These are phyloP conservation scores for Lates japonicus DNA, from an alignment of 2,797 vertebrate genomes.

Conservation along the genomic window DNA sequence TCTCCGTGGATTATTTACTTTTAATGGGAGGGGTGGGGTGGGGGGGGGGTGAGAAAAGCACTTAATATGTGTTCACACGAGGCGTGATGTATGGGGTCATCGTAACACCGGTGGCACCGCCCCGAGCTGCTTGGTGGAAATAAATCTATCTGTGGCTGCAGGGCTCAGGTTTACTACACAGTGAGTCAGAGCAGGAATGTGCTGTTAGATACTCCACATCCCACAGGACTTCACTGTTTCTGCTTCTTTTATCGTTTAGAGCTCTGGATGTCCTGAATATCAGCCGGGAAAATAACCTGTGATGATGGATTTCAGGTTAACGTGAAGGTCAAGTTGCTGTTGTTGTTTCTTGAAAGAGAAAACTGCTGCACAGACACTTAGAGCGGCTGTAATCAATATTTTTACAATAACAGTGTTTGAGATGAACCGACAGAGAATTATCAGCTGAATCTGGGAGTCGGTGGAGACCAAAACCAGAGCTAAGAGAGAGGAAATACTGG, in stretches of 20 bases:
- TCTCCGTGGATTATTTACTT: constrained; percentile 86
- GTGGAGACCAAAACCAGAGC: too few relatives aligned
- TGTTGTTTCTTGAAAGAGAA: background rate
- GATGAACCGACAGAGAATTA: too few relatives aligned
- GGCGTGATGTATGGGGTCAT: constrained; percentile 86
- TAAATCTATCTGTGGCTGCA: constrained; percentile 77
- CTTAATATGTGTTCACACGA: constrained; percentile 87
- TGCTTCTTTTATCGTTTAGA: constrained; percentile 6
- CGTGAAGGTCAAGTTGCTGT: background rate
- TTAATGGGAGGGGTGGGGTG: constrained; percentile 81
- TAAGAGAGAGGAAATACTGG: too few relatives aligned
- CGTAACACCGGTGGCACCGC: constrained; percentile 67
- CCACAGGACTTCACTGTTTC: constrained; percentile 2
- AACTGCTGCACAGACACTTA: too few relatives aligned
- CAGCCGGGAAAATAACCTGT: background rate
- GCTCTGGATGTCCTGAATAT: too few relatives aligned
- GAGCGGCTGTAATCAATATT: too few relatives aligned
- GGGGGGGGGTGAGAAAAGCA: constrained; percentile 79
- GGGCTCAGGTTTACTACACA: constrained; percentile 60
- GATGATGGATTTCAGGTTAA: background rate
- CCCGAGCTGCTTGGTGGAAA: constrained; percentile 70
- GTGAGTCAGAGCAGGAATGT: constrained; percentile 24
- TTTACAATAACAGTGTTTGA: too few relatives aligned
- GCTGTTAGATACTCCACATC: constrained; percentile 22
- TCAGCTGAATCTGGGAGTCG: too few relatives aligned